These are phyloP conservation scores for Seriola quinqueradiata DNA, from an alignment of 2,113 vertebrate genomes.

Conservation along the genomic window DNA sequence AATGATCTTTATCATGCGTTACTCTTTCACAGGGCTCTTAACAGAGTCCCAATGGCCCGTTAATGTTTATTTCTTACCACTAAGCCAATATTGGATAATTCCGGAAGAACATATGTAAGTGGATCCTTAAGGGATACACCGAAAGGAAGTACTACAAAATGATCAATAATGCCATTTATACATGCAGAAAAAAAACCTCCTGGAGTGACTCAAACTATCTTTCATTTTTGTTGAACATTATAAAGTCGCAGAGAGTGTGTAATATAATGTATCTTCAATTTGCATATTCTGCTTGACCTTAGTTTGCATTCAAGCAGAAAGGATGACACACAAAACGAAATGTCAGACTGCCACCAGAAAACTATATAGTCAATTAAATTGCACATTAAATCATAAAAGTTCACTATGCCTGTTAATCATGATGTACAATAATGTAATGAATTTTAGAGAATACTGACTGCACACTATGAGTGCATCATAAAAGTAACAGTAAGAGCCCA, in stretches of 20 bases:
- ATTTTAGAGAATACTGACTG: background rate
- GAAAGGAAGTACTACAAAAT: slow-evolving; percentile 35
- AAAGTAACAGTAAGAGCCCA: too few species aligned
- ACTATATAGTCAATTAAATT: background rate
- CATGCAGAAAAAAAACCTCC: slow-evolving; percentile 33
- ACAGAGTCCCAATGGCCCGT: slow-evolving; percentile 8
- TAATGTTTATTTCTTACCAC: slow-evolving; percentile 45
- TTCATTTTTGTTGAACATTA: background rate
- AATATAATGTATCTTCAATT: background rate
- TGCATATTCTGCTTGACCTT: slow-evolving; percentile 4
- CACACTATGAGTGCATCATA: background rate
- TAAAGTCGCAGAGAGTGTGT: background rate
- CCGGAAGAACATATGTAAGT: slow-evolving; percentile 54
- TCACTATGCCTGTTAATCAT: background rate
- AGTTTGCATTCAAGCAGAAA: background rate
- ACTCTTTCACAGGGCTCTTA: background rate
- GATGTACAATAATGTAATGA: background rate
- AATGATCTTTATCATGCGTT: background rate
- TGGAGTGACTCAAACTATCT: background rate
- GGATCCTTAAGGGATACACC: slow-evolving; percentile 45
- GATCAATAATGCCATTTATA: slow-evolving; percentile 52
- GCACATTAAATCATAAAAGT: background rate
- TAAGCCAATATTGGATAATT: slow-evolving; percentile 15
- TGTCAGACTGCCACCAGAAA: background rate
- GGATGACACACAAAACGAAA: background rate